Conservation (phyloP, 2,888 invertebrate genomes). For the Drosophila mimica region DNA sequence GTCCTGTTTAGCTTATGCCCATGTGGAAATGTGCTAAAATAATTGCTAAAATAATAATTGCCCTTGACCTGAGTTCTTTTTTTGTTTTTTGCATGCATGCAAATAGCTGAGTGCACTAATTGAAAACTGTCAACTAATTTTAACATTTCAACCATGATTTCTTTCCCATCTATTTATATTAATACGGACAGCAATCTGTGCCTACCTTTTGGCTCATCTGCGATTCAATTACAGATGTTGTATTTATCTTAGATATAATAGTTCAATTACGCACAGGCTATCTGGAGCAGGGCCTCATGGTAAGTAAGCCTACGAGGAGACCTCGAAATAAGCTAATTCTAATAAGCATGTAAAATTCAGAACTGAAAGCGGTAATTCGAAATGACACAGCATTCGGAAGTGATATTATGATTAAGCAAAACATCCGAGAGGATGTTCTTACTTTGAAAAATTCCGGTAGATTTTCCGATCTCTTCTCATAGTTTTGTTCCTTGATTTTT, state of each 20-base stretch:
- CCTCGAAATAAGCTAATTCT: background rate
- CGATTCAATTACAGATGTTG: conserved; percentile 94
- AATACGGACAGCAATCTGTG: conserved; percentile 87
- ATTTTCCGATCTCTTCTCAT: background rate
- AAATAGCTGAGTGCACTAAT: conserved; percentile 27
- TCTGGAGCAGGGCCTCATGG: conserved; percentile 97
- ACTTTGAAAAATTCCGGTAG: background rate
- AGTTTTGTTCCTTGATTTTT: background rate
- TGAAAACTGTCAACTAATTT: conserved; percentile 45
- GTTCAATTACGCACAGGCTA: conserved; percentile 98
- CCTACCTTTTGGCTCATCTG: conserved; percentile 92
- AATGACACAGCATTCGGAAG: background rate
- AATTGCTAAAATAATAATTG: conserved; percentile 58
- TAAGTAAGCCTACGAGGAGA: conserved; percentile 66
- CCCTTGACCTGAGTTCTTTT: conserved; percentile 60
- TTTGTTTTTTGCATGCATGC: conserved; percentile 9
- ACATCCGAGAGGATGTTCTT: background rate
- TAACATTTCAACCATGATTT: background rate
- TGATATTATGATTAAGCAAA: background rate
- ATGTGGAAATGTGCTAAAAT: conserved; percentile 54
- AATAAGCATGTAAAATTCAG: background rate
- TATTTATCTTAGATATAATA: conserved; percentile 94
- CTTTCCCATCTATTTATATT: background rate
- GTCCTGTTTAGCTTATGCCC: conserved; percentile 3
- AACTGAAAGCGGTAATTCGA: background rate